phyloP scores from a whole-genome alignment of 2,113 vertebrate genomes.

The Struthidea cinerea region DNA sequence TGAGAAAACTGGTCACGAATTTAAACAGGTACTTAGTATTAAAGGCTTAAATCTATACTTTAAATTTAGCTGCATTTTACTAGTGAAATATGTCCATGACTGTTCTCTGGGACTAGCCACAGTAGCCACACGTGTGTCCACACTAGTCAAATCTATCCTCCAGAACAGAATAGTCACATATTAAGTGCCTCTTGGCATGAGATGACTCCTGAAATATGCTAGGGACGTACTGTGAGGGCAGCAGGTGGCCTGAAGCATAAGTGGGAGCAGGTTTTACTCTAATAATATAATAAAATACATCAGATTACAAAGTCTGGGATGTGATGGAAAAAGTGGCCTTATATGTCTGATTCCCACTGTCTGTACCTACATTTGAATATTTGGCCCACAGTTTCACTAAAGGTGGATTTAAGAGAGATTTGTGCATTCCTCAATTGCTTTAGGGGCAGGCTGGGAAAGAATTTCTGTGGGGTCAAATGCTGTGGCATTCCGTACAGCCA shows the following conservation, averaged over 20 bases:
- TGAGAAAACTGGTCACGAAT: background rate
- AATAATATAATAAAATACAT: background rate
- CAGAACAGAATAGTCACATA: background rate
- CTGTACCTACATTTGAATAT: background rate
- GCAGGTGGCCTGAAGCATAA: background rate
- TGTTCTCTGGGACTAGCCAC: background rate
- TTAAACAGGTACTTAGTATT: background rate
- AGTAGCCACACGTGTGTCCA: background rate
- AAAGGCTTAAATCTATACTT: background rate
- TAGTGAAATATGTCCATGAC: background rate
- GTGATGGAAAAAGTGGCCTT: background rate
- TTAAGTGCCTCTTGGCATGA: background rate
- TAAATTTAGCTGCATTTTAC: background rate
- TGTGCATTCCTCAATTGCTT: background rate
- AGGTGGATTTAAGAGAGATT: background rate
- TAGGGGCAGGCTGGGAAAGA: background rate
- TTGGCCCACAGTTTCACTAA: background rate
- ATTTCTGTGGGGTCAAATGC: background rate
- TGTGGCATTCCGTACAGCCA: background rate
- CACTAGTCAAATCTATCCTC: background rate
- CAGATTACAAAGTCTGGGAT: background rate
- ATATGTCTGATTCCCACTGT: background rate
- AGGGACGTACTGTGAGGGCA: background rate
- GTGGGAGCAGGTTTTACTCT: background rate
- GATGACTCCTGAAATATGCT: background rate